Base-by-base conservation (phyloP, 1,140 invertebrate genomes). In the Littorina saxatilis region DNA sequence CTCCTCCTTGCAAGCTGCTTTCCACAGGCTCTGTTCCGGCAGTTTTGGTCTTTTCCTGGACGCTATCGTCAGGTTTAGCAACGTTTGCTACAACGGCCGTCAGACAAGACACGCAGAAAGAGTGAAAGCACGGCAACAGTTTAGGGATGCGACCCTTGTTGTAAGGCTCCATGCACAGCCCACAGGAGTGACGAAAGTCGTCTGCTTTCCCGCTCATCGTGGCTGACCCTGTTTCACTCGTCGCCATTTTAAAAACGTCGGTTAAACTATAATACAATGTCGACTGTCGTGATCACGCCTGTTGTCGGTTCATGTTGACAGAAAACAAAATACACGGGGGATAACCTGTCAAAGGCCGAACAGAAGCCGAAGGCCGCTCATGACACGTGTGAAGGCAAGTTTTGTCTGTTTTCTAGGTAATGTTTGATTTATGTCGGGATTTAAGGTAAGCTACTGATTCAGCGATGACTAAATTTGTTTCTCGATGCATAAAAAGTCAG, bases 91-190 rank as follows among this genome's bases (percentile, higher is more conserved):
- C 61, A n/a, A 63, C 27, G 7, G 61, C n/a, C 2, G 11, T 32
- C 61, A 63, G 29, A 32, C 61, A 63, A 0, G 61, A 29, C n/a
- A 63, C 27, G 17, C 61, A 63, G 29, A 63, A 63, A 15, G 61
- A 32, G 29, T 63, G 61, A 32, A 63, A 63, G 32, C 61, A 63
- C 27, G 61, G 27, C 61, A 63, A 32, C 61, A 63, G n/a, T 29
- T 63, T 63, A 13, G 61, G 61, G 23, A 11, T 32, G 5, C 61
- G 61, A 9, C n/a, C 27, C 7, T 7, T 15, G 32, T 23, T 58
- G 55, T 63, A 63, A 15, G 61, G 29, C 27, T 63, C 61, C 61
- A 63, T 63, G 61, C 61, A 63, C 27, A 63, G 61, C 3, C 61
- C 29, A 32, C 61, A 63, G 61, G 29, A 29, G 27, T 63, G 61